Conservation (phyloP, 2,888 invertebrate species). For the Euproctis similis region DNA sequence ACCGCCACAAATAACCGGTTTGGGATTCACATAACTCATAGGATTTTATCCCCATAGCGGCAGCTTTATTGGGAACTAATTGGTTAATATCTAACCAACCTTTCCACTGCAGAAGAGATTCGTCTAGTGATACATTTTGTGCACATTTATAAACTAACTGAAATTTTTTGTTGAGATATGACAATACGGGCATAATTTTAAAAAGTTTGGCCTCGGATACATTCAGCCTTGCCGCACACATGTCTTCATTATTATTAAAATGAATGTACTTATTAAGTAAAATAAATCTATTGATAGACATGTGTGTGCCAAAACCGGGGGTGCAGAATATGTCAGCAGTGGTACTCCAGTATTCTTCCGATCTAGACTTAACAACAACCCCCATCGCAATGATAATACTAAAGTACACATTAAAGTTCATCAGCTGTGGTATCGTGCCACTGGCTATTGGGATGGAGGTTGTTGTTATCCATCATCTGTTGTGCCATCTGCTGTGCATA, state of each 20-base stretch:
- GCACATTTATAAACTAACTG: not conserved
- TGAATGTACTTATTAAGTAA: not conserved
- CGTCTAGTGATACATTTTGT: slow-evolving; percentile 12
- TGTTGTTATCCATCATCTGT: slow-evolving; percentile 1
- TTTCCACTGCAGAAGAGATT: slow-evolving; percentile 20
- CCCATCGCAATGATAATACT: slow-evolving; percentile 12
- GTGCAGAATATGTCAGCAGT: slow-evolving; percentile 15
- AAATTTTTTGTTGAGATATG: not conserved
- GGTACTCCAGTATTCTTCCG: slow-evolving; percentile 22
- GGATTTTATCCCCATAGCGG: slow-evolving; percentile 16
- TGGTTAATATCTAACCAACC: slow-evolving; percentile 24
- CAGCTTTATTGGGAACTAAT: slow-evolving; percentile 19
- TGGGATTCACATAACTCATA: slow-evolving; percentile 24
- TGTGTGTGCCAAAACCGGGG: slow-evolving; percentile 11
- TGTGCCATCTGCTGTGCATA: slow-evolving; percentile 1
- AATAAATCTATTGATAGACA: slow-evolving; percentile 4
- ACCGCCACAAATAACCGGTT: slow-evolving; percentile 3
- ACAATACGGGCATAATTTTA: not conserved
- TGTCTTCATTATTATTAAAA: slow-evolving; percentile 3
- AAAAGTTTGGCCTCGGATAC: not conserved
- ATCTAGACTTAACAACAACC: slow-evolving; percentile 13
- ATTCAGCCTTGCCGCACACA: not conserved
- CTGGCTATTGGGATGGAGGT: slow-evolving; percentile 7
- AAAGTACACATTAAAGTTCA: slow-evolving; percentile 11
- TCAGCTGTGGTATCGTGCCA: slow-evolving; percentile 9